A percentile compares a stretch with the other conserved stretches of the same genome.
Evolutionary conservation across 2,888 invertebrate species (phyloP).

Genomic region (Ommatoiulus sabulosus): DNA sequence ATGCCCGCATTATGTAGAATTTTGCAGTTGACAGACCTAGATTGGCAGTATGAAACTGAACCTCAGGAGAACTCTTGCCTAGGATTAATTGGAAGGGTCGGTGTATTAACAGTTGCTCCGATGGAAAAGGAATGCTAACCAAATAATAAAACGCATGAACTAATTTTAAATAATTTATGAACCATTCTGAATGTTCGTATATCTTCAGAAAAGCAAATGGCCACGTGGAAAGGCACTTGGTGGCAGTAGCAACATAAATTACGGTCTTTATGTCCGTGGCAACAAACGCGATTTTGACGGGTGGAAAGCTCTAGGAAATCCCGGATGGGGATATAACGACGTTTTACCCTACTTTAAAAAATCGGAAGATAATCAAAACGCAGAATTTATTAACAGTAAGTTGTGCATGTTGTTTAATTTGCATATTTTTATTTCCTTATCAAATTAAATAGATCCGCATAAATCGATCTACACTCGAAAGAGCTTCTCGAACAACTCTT

Average conservation of each 20-base stretch:
- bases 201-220: constrained; percentile 56
- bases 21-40: background rate
- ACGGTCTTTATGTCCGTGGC: constrained; percentile 70
- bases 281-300: constrained; percentile 69
- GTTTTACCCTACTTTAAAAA: constrained; percentile 69
- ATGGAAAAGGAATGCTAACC: too few species aligned
- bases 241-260: constrained; percentile 69
- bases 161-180: too few species aligned
- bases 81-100: background rate
- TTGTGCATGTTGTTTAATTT: too few species aligned
- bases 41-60: constrained; percentile 24
- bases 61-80: background rate
- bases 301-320: constrained; percentile 68
- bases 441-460: too few species aligned
- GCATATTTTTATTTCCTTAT: too few species aligned
- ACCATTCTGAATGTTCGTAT: background rate
- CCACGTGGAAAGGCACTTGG: constrained; percentile 68
- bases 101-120: too few species aligned
- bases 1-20: background rate
- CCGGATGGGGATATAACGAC: constrained; percentile 69
- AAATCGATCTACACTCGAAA: too few species aligned
- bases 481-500: too few species aligned
- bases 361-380: constrained; percentile 65
- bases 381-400: background rate
- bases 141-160: too few species aligned